Conservation (phyloP, 2,113 vertebrate genomes). For the Brachypodius melanocephalos region DNA sequence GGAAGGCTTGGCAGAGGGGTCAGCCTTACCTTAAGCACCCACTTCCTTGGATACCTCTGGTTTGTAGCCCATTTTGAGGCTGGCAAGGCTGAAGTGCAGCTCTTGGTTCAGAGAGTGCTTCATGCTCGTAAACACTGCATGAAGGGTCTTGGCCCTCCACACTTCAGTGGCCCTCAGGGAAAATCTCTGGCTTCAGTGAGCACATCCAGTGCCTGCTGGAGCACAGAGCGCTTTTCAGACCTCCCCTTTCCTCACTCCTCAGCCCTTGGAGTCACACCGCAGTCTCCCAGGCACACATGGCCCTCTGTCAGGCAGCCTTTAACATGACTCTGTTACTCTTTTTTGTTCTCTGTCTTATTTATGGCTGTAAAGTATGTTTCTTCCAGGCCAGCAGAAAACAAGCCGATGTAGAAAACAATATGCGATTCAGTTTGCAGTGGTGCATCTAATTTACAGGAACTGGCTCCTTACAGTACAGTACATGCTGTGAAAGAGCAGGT, state of each 20-base stretch:
- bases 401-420: neutral
- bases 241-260: neutral
- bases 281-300: neutral
- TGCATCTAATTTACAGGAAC: conserved; percentile 53
- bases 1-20: neutral
- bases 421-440: neutral
- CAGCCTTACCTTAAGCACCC: neutral
- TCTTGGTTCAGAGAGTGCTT: neutral
- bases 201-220: neutral
- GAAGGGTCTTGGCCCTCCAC: neutral
- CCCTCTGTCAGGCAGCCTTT: neutral
- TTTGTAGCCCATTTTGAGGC: neutral
- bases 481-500: conserved; percentile 62
- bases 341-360: conserved; percentile 26
- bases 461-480: conserved; percentile 47
- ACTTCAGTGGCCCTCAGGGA: neutral
- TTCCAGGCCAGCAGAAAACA: conserved; percentile 13
- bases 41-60: neutral
- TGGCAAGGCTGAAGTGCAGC: neutral
- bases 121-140: neutral
- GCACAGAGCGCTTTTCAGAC: neutral
- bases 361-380: neutral
- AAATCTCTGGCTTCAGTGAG: neutral
- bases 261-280: rapidly evolving
- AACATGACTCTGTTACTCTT: neutral